These are phyloP conservation scores for Tokudaia tokunoshimensis DNA, from an alignment of 2,797 vertebrate genomes.

Conservation along the genomic window DNA sequence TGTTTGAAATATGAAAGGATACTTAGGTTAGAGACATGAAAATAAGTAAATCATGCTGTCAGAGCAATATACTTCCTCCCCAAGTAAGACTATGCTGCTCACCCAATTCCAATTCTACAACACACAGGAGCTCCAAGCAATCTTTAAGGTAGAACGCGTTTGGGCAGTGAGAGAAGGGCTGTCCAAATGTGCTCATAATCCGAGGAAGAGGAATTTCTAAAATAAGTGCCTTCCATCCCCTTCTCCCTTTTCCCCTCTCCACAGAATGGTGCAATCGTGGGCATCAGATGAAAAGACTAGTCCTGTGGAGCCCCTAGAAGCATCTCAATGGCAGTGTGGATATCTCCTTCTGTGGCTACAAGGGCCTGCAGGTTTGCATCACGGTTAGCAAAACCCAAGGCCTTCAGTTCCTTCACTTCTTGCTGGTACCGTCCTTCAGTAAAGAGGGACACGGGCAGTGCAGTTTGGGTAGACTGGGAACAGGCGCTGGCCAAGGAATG, in stretches of 20 bases:
- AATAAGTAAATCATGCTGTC: background rate
- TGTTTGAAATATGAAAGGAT: background rate
- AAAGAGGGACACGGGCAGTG: background rate
- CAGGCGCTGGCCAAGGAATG: slow-evolving; percentile 89
- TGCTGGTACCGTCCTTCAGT: slow-evolving; percentile 48
- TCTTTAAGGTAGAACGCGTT: slow-evolving; percentile 77
- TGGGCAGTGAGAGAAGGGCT: slow-evolving; percentile 32
- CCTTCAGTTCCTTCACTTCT: slow-evolving; percentile 62
- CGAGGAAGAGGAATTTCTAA: slow-evolving; percentile 68
- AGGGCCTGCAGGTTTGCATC: slow-evolving; percentile 61
- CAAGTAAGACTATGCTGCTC: background rate
- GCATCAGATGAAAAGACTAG: background rate
- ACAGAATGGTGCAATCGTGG: background rate
- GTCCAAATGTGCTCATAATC: slow-evolving; percentile 8
- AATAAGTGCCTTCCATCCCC: slow-evolving; percentile 66
- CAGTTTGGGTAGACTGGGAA: background rate
- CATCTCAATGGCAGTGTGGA: slow-evolving; percentile 28
- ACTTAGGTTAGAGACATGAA: background rate
- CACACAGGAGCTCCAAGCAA: slow-evolving; percentile 53
- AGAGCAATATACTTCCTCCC: background rate
- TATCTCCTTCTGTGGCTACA: slow-evolving; percentile 47
- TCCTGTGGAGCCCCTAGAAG: slow-evolving; percentile 54
- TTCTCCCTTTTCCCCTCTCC: background rate
- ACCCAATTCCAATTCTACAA: background rate
- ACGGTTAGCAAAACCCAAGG: slow-evolving; percentile 13